phyloP scores from a whole-genome alignment of 2,113 vertebrate genomes.

The Gymnobelideus leadbeateri region DNA sequence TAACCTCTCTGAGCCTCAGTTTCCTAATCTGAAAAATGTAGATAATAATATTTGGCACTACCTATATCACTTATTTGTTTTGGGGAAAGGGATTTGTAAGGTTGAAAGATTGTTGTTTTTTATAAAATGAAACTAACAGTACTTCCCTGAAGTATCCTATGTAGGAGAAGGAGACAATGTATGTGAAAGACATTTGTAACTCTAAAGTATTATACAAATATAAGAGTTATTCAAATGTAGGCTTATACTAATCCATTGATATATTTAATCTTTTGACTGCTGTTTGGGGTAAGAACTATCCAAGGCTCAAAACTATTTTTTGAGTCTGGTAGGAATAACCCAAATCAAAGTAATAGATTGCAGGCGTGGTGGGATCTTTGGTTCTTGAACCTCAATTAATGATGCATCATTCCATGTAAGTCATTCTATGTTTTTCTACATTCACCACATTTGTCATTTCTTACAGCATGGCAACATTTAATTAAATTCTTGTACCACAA shows the following conservation, averaged over 20 bases:
- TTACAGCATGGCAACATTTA: too few species aligned
- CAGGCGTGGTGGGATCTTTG: slow-evolving; percentile 7
- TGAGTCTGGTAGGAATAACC: not conserved
- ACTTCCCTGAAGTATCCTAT: not conserved
- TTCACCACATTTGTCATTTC: not conserved
- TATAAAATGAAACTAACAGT: not conserved
- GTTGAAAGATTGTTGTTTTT: not conserved
- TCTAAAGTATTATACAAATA: not conserved
- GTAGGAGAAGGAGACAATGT: not conserved
- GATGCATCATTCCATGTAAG: not conserved
- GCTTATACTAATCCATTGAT: not conserved
- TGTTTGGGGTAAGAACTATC: not conserved
- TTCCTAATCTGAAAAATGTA: not conserved
- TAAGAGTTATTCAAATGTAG: not conserved
- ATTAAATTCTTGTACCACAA: not conserved
- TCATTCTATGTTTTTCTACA: not conserved
- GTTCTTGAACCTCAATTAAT: not conserved
- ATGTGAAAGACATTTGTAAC: not conserved
- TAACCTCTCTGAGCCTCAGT: not conserved
- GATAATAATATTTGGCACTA: not conserved
- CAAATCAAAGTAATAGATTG: slow-evolving; percentile 10
- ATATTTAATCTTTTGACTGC: not conserved
- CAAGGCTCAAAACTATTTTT: not conserved
- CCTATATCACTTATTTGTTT: not conserved
- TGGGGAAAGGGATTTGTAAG: not conserved